These are phyloP conservation scores for Thunnus maccoyii DNA, from an alignment of 2,113 vertebrate genomes.

Conservation along the genomic window DNA sequence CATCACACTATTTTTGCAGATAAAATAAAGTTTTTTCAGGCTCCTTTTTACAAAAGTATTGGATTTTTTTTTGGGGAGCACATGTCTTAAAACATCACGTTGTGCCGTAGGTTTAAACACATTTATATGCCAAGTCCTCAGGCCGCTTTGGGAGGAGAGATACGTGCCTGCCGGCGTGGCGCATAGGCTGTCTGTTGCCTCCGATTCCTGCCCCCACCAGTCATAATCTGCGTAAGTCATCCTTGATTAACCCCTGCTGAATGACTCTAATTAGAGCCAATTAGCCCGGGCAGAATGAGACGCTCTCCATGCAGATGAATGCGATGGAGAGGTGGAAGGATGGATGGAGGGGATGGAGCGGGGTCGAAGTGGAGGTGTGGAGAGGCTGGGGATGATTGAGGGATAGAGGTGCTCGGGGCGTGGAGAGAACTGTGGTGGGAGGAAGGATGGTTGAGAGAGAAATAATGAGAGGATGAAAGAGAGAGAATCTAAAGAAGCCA, in stretches of 20 bases:
- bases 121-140: conserved; percentile 46
- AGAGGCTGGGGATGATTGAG: conserved; percentile 68
- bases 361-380: conserved; percentile 68
- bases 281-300: conserved; percentile 75
- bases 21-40: background rate
- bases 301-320: conserved; percentile 74
- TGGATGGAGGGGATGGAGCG: conserved; percentile 47
- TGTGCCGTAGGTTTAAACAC: conserved; percentile 18
- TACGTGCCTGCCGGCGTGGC: conserved; percentile 45
- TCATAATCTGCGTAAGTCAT: conserved; percentile 80
- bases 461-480: conserved; percentile 71
- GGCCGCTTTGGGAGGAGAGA: conserved; percentile 39
- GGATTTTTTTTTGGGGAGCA: background rate
- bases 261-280: conserved; percentile 85
- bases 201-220: conserved; percentile 56
- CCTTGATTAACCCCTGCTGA: conserved; percentile 82
- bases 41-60: background rate
- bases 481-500: conserved; percentile 46
- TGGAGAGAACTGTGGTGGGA: conserved; percentile 43
- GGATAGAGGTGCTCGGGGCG: conserved; percentile 51
- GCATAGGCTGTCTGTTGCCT: conserved; percentile 55
- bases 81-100: conserved; percentile 25
- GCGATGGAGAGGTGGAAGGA: conserved; percentile 50
- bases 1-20: background rate
- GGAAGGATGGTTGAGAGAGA: conserved; percentile 49